Percentiles rank a stretch among this genome's conserved stretches.
Evolutionary conservation across 2,113 vertebrate genomes (phyloP).

Genomic region (Apteryx mantelli): DNA sequence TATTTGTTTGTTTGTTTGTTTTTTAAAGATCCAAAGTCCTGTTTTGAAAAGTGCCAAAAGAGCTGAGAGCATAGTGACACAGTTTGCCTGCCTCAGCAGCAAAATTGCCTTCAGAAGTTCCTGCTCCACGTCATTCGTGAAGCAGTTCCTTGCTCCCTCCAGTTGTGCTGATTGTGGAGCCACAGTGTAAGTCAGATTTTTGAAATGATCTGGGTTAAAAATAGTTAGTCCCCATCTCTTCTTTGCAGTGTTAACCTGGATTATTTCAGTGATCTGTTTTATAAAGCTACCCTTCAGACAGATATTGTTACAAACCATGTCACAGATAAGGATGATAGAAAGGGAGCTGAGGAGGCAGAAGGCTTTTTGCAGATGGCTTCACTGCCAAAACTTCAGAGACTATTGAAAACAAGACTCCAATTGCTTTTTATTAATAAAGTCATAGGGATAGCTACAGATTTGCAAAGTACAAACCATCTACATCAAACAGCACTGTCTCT

Average conservation of each 20-base stretch:
- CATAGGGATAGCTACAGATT: neutral
- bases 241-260: neutral
- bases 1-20: neutral
- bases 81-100: neutral
- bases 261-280: neutral
- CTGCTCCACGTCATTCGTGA: accelerated
- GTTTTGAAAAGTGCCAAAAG: neutral
- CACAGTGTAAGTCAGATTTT: neutral
- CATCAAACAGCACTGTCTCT: neutral
- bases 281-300: neutral
- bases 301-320: neutral
- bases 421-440: neutral
- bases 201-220: neutral
- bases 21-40: neutral
- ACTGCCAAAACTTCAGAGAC: neutral
- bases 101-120: neutral
- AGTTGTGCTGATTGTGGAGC: neutral
- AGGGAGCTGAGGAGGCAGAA: neutral
- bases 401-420: neutral
- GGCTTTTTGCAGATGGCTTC: neutral
- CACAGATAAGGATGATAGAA: neutral
- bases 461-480: neutral
- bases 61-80: neutral
- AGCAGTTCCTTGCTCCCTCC: neutral
- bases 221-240: neutral